Evolutionary conservation across 2,113 vertebrate genomes (phyloP), one percentile per base, ranked within the genome.

Genomic region (Gallinago undulata): DNA sequence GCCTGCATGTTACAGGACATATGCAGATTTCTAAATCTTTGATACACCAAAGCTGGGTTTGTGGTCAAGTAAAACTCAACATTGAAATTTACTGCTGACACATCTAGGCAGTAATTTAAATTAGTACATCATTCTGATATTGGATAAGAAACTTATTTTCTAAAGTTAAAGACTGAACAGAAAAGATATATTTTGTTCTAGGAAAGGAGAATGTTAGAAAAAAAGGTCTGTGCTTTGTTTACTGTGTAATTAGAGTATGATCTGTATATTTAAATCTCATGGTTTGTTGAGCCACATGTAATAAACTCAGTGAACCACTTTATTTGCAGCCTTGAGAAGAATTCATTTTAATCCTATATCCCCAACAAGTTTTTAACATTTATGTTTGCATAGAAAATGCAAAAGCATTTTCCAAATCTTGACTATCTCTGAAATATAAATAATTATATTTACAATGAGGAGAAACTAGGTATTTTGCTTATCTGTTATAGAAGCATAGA

Each of bases 251-350:
- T 85, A 47, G 66, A 67, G 25, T 91, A 45, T 87, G 43, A 86
- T 92, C 60, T 81, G 31, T 67, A 43, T 84, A 84, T 87, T 94
- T 88, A 95, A 96, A 96, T 94, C n/a, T 90, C 51, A 87, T 90
- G 67, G 31, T 96, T 96, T 96, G 48, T 95, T 96, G 66, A 89
- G 35, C 51, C 75, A 93, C 75, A 76, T 67, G 45, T 75, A 93
- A 95, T 85, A 88, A 96, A 84, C 33, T 86, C 76, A 91, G 30
- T 89, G 72, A 95, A 93, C 77, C 70, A 83, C 74, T 89, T 87
- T 92, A 88, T 93, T 83, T 94, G 13, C 57, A 97, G 45, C 24
- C 51, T 67, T 87, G 37, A 90, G 70, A 95, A 93, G 33, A 91
- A 88, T 84, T 88, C 89, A 81, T 95, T 95, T 79, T 87, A 90